Percentiles rank a stretch among this genome's conserved stretches.
Evolutionary conservation across 2,113 vertebrate species (phyloP).

Genomic region (Grantiella picta): DNA sequence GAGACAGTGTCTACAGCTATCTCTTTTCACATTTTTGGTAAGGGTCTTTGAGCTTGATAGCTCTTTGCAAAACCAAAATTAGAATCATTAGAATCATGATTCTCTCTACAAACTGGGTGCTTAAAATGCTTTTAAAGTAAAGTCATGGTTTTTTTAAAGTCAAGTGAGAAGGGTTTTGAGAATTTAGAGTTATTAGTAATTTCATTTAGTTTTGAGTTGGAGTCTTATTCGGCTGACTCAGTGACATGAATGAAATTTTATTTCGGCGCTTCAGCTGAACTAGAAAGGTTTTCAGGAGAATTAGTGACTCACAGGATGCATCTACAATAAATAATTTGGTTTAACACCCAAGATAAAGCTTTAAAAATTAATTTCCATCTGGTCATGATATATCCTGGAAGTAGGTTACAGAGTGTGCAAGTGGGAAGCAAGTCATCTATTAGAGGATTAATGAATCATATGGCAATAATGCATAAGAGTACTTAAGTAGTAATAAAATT

Average conservation of each 20-base stretch:
- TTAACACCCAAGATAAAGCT: slow-evolving; percentile 1
- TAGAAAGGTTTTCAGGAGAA: not conserved
- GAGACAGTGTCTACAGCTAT: not conserved
- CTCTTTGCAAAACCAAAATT: not conserved
- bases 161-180: not conserved
- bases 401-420: not conserved
- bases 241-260: not conserved
- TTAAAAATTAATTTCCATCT: not conserved
- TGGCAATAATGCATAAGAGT: not conserved
- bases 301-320: not conserved
- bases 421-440: not conserved
- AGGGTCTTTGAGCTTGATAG: not conserved
- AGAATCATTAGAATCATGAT: not conserved
- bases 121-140: not conserved
- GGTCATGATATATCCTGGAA: not conserved
- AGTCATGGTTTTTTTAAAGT: not conserved
- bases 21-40: not conserved
- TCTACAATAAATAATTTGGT: not conserved
- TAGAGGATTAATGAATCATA: slow-evolving; percentile 8
- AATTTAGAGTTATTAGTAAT: not conserved
- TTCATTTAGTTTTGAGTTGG: not conserved
- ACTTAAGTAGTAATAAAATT: not conserved
- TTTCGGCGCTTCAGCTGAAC: not conserved
- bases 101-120: not conserved
- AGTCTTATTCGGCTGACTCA: not conserved